Evolutionary conservation across 2,888 invertebrate genomes (phyloP), one percentile per base, ranked within the genome.

Genomic region (Macrophya alboannulata): DNA sequence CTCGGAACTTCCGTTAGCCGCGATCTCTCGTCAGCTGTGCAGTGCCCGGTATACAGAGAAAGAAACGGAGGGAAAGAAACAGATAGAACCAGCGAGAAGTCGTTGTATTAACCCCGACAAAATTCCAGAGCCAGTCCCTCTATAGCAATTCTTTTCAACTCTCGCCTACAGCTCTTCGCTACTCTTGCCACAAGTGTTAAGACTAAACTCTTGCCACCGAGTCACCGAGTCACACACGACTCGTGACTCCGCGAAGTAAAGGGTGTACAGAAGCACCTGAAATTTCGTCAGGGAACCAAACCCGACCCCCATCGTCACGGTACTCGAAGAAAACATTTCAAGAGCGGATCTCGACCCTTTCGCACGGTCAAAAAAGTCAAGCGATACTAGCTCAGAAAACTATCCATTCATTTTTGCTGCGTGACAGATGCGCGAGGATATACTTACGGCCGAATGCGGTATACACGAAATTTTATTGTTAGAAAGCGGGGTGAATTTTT

Each of bases 61-160:
- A 15, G 21, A 43, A 65, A 65, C 3, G 15, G 25, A 81, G 62
- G 43, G 21, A 55, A 45, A 62, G 40, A 77, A 77, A 74, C 74
- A 74, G 77, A 51, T 45, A 77, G 55, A 77, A 51, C 21, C 17
- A 59, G 43, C 17, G 59, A 81, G 40, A 83, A 45, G 68, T 90
- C 90, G 90, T 90, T 87, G 89, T 91, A 91, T 92, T 91, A 92
- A 91, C 91, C 88, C 91, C 90, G 87, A 90, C 90, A 89, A 89
- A 91, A 92, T 92, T 92, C 91, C 91, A 88, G 85, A 89, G 90
- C 89, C 87, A 89, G 89, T 91, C 90, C 90, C 90, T 90, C 90
- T 90, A 90, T 90, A 90, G 90, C 89, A 89, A 91, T 89, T 91
- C 89, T 89, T 90, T 90, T 90, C 91, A 88, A 88, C 90, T 89